Conservation (phyloP, 2,113 vertebrate genomes). For the Coturnix japonica region DNA sequence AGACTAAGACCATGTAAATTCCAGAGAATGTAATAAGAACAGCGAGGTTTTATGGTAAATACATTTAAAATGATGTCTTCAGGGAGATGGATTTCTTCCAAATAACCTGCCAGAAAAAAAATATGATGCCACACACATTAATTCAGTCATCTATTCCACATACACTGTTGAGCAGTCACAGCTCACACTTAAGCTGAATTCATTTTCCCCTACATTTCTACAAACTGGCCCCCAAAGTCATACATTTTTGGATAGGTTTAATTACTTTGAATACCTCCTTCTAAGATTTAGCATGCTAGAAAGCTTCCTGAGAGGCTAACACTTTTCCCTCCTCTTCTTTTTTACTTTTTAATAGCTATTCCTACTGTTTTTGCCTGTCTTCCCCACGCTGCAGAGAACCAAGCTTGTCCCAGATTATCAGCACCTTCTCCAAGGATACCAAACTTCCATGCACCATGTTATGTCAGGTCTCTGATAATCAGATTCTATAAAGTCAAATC, state of each 20-base stretch:
- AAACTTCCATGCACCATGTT: background rate
- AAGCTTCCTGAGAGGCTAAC: background rate
- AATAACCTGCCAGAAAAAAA: background rate
- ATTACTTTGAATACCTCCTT: background rate
- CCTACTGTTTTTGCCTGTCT: background rate
- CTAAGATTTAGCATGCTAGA: background rate
- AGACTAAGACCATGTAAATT: background rate
- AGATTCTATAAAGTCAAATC: background rate
- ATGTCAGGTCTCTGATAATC: background rate
- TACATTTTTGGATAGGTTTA: background rate
- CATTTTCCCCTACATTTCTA: background rate
- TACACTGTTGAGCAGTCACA: background rate
- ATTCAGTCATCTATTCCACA: background rate
- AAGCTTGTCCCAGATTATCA: fast-evolving
- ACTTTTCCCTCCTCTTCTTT: background rate
- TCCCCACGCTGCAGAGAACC: background rate
- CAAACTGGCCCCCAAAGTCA: background rate
- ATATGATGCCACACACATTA: background rate
- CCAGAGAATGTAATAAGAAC: background rate
- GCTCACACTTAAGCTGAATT: background rate
- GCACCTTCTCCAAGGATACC: background rate
- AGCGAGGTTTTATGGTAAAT: background rate
- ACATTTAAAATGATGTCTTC: background rate
- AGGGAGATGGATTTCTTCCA: background rate
- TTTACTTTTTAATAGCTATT: background rate